Evolutionary conservation across 2,113 vertebrate species (phyloP).

Genomic region (Motacilla alba): DNA sequence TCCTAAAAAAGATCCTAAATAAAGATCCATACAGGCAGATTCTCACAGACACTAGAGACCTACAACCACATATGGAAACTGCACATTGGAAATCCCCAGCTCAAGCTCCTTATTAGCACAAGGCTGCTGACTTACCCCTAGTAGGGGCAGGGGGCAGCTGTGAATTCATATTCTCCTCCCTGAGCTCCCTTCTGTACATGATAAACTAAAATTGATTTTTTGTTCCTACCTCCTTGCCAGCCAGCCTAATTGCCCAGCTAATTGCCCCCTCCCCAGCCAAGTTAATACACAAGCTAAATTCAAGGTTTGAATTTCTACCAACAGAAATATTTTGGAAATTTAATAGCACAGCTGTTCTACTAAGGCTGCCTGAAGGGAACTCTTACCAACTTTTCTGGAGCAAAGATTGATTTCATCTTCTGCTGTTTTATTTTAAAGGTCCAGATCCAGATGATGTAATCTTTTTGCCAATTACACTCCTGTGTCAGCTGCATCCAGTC

Average conservation of each 20-base stretch:
- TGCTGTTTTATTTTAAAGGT: constrained; percentile 2
- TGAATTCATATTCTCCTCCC: not conserved
- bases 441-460: not conserved
- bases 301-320: not conserved
- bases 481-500: not conserved
- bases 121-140: not conserved
- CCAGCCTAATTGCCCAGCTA: not conserved
- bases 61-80: fast-evolving
- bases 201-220: not conserved
- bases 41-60: not conserved
- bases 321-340: not conserved
- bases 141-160: not conserved
- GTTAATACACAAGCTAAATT: not conserved
- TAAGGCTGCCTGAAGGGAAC: not conserved
- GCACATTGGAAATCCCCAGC: not conserved
- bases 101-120: not conserved
- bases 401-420: not conserved
- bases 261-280: not conserved
- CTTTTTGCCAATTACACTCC: not conserved
- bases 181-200: not conserved
- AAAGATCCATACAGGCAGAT: not conserved
- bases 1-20: not conserved
- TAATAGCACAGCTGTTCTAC: not conserved
- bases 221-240: not conserved
- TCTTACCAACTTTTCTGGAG: not conserved